phyloP scores from a whole-genome alignment of 2,113 vertebrate species.

The Prionailurus bengalensis region DNA sequence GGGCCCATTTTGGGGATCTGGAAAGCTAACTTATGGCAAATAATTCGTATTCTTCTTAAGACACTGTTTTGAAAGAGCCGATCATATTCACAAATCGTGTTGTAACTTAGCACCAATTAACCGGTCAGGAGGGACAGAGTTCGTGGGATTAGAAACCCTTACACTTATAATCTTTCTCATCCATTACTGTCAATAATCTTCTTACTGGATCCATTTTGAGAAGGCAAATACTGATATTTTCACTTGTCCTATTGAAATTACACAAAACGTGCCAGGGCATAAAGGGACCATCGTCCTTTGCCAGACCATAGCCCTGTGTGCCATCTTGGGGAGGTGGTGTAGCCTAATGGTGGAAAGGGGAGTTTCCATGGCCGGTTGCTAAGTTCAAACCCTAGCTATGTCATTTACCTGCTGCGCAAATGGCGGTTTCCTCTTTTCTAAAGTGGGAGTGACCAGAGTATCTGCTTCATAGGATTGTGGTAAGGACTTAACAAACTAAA shows the following conservation, averaged over 20 bases:
- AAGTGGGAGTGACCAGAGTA: neutral
- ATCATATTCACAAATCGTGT: neutral
- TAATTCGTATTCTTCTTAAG: neutral
- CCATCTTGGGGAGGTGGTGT: accelerated
- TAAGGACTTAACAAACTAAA: neutral
- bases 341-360: neutral
- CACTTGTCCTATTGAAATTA: neutral
- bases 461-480: neutral
- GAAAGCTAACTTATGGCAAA: neutral
- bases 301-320: neutral
- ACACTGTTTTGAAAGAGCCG: neutral
- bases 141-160: neutral
- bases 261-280: neutral
- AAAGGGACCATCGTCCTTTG: neutral
- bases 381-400: neutral
- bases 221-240: neutral
- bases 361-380: neutral
- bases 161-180: neutral
- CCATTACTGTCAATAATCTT: neutral
- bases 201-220: neutral
- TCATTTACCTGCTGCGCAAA: neutral
- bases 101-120: neutral
- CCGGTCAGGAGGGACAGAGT: neutral
- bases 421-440: neutral
- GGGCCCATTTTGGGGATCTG: neutral